phyloP scores from a whole-genome alignment of 2,797 vertebrate genomes.

The Leucoraja ocellata region DNA sequence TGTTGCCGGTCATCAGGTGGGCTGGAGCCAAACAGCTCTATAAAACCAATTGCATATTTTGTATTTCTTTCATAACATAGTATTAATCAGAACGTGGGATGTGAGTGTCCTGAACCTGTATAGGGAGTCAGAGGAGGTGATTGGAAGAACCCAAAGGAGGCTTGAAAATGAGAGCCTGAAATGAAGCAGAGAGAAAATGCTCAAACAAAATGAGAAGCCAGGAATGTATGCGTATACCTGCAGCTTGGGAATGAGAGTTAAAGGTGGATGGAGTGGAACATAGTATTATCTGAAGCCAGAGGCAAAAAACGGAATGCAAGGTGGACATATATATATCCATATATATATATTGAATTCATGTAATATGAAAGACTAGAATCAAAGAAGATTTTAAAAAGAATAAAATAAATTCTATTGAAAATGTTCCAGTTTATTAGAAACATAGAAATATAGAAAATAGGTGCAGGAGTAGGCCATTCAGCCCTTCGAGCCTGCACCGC shows the following conservation, averaged over 20 bases:
- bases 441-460: too few relatives aligned
- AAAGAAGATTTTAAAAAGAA: neutral
- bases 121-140: neutral
- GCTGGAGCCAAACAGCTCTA: neutral
- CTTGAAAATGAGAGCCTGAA: neutral
- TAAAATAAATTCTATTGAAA: slow-evolving; percentile 15
- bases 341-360: too few relatives aligned
- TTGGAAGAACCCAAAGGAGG: neutral
- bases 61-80: neutral
- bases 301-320: neutral
- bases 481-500: too few relatives aligned
- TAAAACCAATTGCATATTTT: neutral
- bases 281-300: neutral
- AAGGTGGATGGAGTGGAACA: neutral
- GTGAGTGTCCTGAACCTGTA: neutral
- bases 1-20: neutral
- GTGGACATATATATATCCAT: too few relatives aligned
- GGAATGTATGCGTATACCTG: too few relatives aligned
- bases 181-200: neutral
- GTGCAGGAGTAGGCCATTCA: too few relatives aligned
- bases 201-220: neutral
- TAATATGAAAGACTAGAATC: neutral
- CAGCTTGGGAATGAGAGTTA: neutral
- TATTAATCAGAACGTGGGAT: neutral
- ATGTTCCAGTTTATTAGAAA: neutral